These are phyloP conservation scores for Takifugu bimaculatus DNA, from an alignment of 2,113 vertebrate species.

Conservation along the genomic window DNA sequence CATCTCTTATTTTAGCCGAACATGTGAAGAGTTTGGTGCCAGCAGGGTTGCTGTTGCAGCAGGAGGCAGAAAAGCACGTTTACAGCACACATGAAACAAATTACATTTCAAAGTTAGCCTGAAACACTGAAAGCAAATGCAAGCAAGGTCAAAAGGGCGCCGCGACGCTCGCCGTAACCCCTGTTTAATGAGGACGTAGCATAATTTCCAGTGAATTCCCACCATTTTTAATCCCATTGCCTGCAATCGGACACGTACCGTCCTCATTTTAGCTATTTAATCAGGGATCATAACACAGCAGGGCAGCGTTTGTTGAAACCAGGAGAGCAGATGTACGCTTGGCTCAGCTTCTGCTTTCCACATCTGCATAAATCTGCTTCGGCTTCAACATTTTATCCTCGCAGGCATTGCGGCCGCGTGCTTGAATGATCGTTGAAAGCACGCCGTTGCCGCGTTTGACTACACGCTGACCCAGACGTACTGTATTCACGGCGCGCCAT, in stretches of 20 bases:
- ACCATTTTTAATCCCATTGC: too few species aligned
- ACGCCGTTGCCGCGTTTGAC: constrained; percentile 28
- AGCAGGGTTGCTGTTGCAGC: constrained; percentile 19
- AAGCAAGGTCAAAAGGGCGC: constrained; percentile 20
- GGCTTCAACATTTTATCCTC: constrained; percentile 8
- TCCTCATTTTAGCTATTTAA: not conserved
- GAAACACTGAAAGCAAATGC: constrained; percentile 2
- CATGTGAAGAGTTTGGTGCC: constrained; percentile 14
- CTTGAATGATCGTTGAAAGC: constrained; percentile 24
- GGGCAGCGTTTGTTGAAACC: constrained; percentile 5
- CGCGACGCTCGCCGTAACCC: too few species aligned
- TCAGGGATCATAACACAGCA: constrained; percentile 1
- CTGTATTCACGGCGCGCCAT: constrained; percentile 36
- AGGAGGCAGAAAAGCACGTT: constrained; percentile 31
- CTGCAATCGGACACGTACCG: too few species aligned
- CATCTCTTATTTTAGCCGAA: constrained; percentile 3
- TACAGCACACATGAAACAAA: constrained; percentile 1
- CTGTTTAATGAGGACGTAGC: constrained; percentile 2
- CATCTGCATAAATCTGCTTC: constrained; percentile 6
- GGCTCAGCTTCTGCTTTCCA: not conserved
- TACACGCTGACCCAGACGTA: constrained; percentile 38
- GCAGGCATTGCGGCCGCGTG: constrained; percentile 7
- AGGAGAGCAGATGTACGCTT: not conserved
- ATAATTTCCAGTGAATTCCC: constrained; percentile 2
- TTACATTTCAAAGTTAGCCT: constrained; percentile 4